These are phyloP conservation scores for Chrysocyon brachyurus DNA, from an alignment of 2,797 vertebrate species.

Conservation along the genomic window DNA sequence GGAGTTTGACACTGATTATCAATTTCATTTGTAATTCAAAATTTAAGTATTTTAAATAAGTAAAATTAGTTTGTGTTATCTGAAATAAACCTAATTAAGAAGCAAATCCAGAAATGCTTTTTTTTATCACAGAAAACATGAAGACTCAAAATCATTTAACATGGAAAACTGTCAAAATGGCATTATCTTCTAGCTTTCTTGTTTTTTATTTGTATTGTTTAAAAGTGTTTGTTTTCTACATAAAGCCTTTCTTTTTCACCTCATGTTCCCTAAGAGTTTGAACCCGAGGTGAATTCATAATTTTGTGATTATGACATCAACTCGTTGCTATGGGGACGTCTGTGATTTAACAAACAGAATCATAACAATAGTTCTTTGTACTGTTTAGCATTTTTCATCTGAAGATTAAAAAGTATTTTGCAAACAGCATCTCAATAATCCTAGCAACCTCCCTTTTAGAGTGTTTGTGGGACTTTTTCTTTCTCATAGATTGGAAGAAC, in stretches of 20 bases:
- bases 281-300: constrained; percentile 79
- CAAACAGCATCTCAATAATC: constrained; percentile 81
- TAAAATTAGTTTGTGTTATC: constrained; percentile 32
- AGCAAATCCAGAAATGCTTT: constrained; percentile 35
- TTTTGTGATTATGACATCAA: constrained; percentile 81
- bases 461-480: constrained; percentile 8
- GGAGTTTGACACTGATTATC: constrained; percentile 5
- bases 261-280: constrained; percentile 76
- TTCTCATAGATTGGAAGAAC: constrained; percentile 40
- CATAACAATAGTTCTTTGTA: constrained; percentile 83
- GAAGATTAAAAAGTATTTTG: constrained; percentile 83
- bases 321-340: constrained; percentile 79
- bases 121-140: constrained; percentile 41
- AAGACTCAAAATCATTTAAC: constrained; percentile 13
- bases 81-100: constrained; percentile 24
- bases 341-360: constrained; percentile 81
- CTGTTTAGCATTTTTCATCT: constrained; percentile 77
- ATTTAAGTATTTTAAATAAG: constrained; percentile 50
- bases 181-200: background rate
- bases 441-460: constrained; percentile 77
- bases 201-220: constrained; percentile 57
- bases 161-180: constrained; percentile 41
- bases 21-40: constrained; percentile 36
- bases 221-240: constrained; percentile 70
- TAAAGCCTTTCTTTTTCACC: constrained; percentile 69